Evolutionary conservation across 2,113 vertebrate species (phyloP), one percentile per base, ranked within the genome.

Genomic region (Hippocampus mohnikei): DNA sequence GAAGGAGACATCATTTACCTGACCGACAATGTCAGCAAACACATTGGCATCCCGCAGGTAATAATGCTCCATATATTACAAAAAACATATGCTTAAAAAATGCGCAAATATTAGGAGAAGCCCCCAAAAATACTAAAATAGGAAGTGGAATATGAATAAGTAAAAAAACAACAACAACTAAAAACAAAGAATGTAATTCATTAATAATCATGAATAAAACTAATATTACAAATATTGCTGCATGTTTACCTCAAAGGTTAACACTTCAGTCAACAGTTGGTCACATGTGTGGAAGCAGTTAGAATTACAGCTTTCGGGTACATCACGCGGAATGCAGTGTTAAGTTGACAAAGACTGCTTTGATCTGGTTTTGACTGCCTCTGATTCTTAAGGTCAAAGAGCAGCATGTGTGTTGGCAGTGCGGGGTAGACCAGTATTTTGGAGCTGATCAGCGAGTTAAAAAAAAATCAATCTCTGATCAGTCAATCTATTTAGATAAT

Each of bases 1-100:
- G 94, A 94, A 20, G 95, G 95, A 12, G 95, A 96, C 89, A 92
- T 96, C 90, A 90, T 94, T 79, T 96, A 93, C 82, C 90, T 96
- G 77, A 95, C 94, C 0, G 95, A 96, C 40, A 94, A 93, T 18
- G 94, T 96, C 90, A 94, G 82, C 93, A 94, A 90, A 50, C 91
- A 95, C 81, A 88, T 96, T 63, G 95, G 95, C 67, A 91, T 96
- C 85, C 87, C 93, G 16, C 95, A 96, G 94, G 95, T 67, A 67
- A 13, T 21, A 2, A 42, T 42, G 37, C 50, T 53, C 8, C 50
- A n/a, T n/a, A 53, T n/a, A 53, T 2, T n/a, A 21, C 50, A 3
- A 21, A 37, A 53, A 53, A 53, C 48, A 7, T 21, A n/a, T 16
- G 20, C 5, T 9, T 21, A 53, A 53, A 53, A 53, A 53, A 53